A percentile compares a stretch with the other conserved stretches of the same genome.
phyloP scores from a whole-genome alignment of 2,888 invertebrate species.

The Lysandra coridon region DNA sequence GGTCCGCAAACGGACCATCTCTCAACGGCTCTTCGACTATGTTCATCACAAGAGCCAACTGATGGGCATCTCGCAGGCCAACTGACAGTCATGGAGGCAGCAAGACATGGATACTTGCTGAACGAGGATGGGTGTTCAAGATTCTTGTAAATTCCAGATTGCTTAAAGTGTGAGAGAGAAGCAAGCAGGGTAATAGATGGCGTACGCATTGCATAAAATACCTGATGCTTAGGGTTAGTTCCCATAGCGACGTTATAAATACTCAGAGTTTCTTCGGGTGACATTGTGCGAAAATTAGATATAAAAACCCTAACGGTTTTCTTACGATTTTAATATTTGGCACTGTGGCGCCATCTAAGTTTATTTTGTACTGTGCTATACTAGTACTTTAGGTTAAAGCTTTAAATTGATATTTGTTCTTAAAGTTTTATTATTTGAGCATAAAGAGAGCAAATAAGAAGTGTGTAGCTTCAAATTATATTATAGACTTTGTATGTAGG shows the following conservation, averaged over 20 bases:
- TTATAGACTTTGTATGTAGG: not conserved
- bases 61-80: slow-evolving; percentile 51
- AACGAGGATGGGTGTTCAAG: slow-evolving; percentile 27
- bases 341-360: not conserved
- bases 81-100: slow-evolving; percentile 48
- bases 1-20: slow-evolving; percentile 48
- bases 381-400: not conserved
- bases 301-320: no score
- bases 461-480: not conserved
- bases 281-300: no score
- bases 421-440: not conserved
- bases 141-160: not conserved
- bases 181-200: not conserved
- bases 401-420: slow-evolving; percentile 3
- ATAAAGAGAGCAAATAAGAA: not conserved
- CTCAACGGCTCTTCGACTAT: slow-evolving; percentile 53
- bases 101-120: slow-evolving; percentile 45
- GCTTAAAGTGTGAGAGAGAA: not conserved
- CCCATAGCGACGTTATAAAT: no score
- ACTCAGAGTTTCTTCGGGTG: no score
- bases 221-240: not conserved
- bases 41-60: slow-evolving; percentile 49
- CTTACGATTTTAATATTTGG: no score
- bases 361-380: not conserved
- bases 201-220: not conserved